Conservation (phyloP, 2,113 vertebrate species). For the Oceanites oceanicus region DNA sequence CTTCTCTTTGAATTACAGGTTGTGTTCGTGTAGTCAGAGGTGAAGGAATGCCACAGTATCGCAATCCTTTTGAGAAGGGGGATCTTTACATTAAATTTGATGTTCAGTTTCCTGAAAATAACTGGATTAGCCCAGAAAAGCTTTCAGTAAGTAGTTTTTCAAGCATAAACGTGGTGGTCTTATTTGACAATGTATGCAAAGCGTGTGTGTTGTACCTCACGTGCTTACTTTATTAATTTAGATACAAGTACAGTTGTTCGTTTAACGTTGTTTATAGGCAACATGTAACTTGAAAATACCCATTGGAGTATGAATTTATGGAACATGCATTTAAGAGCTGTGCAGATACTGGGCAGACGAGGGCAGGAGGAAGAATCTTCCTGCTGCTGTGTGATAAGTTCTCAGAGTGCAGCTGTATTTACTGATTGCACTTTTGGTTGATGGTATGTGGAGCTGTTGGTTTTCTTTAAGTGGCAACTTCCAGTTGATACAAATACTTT, state of each 20-base stretch:
- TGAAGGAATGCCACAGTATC: conserved; percentile 98
- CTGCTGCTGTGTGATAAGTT: neutral
- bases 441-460: neutral
- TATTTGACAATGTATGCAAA: neutral
- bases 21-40: conserved; percentile 89
- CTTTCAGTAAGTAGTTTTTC: conserved; percentile 85
- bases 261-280: neutral
- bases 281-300: neutral
- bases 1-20: conserved; percentile 70
- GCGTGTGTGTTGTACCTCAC: neutral
- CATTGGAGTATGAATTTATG: neutral
- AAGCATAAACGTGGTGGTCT: neutral
- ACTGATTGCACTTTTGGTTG: neutral
- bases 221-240: neutral
- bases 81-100: conserved; percentile 98
- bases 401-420: neutral
- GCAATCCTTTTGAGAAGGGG: conserved; percentile 98
- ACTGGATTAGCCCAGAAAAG: conserved; percentile 98
- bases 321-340: neutral
- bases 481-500: neutral
- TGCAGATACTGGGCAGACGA: neutral
- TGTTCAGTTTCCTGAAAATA: conserved; percentile 96
- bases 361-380: neutral
- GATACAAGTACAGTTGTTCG: neutral
- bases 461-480: neutral